phyloP scores from a whole-genome alignment of 2,888 invertebrate genomes.

The Teinopalpus imperialis region DNA sequence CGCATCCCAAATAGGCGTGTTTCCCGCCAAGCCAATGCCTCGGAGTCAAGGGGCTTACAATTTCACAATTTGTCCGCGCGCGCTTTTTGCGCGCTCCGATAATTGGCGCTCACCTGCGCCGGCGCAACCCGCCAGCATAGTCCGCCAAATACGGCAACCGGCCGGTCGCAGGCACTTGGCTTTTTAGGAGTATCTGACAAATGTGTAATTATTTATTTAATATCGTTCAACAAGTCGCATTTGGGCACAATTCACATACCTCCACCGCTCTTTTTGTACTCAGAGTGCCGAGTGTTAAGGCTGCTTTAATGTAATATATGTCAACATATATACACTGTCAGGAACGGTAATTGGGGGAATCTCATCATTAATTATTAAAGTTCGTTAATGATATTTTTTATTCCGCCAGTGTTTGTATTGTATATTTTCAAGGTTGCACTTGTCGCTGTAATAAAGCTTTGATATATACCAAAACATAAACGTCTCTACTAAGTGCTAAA shows the following conservation, averaged over 20 bases:
- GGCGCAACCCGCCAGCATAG: conserved; percentile 47
- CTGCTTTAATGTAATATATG: conserved; percentile 39
- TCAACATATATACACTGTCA: conserved; percentile 1
- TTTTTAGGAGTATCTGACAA: conserved; percentile 79
- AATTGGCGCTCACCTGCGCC: conserved; percentile 76
- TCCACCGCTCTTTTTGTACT: conserved; percentile 51
- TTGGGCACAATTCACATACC: conserved; percentile 77
- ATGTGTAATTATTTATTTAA: conserved; percentile 82
- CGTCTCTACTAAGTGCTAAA: no score
- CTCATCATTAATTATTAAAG: conserved; percentile 15
- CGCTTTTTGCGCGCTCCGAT: conserved; percentile 69
- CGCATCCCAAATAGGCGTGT: conserved; percentile 20
- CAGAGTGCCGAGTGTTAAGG: conserved; percentile 42
- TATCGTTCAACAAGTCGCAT: conserved; percentile 61
- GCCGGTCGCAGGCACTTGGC: conserved; percentile 60
- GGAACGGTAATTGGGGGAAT: conserved; percentile 12
- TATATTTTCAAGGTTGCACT: no score
- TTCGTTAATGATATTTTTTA: conserved; percentile 14
- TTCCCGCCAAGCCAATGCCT: conserved; percentile 23
- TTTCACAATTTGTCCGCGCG: conserved; percentile 78
- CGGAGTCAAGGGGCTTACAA: conserved; percentile 52
- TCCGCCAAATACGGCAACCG: conserved; percentile 68
- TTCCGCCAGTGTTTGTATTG: background rate
- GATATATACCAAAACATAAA: no score
- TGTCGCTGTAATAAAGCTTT: no score